These are phyloP conservation scores for Gymnoscopelus braueri DNA, from an alignment of 2,797 vertebrate genomes.

Conservation along the genomic window DNA sequence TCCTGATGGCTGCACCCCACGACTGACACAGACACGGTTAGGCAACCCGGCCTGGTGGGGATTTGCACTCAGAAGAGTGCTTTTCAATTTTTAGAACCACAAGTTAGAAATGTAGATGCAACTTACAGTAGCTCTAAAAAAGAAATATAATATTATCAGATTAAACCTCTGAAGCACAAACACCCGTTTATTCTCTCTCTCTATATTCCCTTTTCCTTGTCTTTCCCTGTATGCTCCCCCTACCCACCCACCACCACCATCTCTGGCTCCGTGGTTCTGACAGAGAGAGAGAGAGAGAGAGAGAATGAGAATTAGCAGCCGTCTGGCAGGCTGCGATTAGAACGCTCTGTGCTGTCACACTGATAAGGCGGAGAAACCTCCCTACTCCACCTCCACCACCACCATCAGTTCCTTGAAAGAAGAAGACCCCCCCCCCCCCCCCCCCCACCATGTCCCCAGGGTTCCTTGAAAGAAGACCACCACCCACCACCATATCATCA, in stretches of 20 bases:
- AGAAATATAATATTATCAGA: constrained; percentile 48
- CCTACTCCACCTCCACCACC: constrained; percentile 24
- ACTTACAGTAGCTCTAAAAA: too few relatives aligned
- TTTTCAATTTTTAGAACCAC: too few relatives aligned
- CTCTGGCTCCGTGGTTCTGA: constrained; percentile 53
- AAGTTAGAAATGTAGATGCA: too few relatives aligned
- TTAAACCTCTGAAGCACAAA: constrained; percentile 66
- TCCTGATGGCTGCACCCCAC: too few relatives aligned
- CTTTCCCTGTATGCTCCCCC: constrained; percentile 51
- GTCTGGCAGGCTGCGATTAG: constrained; percentile 79
- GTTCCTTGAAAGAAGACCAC: constrained; percentile 28
- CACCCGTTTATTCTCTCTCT: constrained; percentile 1
- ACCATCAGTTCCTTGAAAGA: constrained; percentile 10
- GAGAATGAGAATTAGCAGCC: constrained; percentile 29
- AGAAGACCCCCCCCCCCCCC: too few relatives aligned
- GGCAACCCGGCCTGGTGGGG: too few relatives aligned
- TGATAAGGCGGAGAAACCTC: constrained; percentile 77
- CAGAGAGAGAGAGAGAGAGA: constrained; percentile 37
- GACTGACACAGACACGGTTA: too few relatives aligned
- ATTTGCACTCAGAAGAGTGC: too few relatives aligned
- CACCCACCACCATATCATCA: neutral
- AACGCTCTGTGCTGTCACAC: constrained; percentile 74
- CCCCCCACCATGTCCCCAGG: constrained; percentile 17
- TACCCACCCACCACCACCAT: constrained; percentile 56
- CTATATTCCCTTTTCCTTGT: too few relatives aligned